Percentiles rank a stretch among this genome's conserved stretches.
phyloP scores from a whole-genome alignment of 2,113 vertebrate species.

The Cyanocitta stelleri region DNA sequence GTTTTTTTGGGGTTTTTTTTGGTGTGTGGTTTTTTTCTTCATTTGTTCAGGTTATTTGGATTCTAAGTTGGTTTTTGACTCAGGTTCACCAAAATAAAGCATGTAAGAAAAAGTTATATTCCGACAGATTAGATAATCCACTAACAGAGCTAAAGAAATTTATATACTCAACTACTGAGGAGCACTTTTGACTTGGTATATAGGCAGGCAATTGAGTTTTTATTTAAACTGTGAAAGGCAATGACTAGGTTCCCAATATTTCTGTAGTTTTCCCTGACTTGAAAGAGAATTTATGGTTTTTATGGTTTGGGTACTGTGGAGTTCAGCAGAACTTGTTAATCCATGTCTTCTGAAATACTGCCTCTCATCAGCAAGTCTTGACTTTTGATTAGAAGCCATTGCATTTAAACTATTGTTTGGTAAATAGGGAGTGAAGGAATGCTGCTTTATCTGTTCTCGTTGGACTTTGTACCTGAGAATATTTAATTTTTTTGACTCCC shows the following conservation, averaged over 20 bases:
- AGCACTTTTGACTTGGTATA: background rate
- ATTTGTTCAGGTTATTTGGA: background rate
- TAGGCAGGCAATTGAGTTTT: background rate
- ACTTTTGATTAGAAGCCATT: background rate
- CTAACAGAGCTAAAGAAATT: background rate
- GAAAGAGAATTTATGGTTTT: background rate
- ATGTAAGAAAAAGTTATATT: background rate
- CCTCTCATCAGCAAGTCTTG: background rate
- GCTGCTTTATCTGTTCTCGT: fast-evolving
- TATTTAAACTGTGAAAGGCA: background rate
- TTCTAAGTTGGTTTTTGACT: background rate
- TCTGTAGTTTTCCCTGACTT: background rate
- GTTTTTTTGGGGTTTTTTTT: too few species aligned
- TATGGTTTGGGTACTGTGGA: background rate
- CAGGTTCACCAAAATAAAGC: background rate
- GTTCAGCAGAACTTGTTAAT: background rate
- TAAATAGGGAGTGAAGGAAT: background rate
- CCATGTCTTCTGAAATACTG: background rate
- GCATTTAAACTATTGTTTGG: background rate
- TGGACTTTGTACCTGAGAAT: background rate
- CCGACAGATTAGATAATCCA: background rate
- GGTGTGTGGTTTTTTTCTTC: background rate
- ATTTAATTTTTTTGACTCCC: background rate
- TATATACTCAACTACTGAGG: background rate
- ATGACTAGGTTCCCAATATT: background rate